Percentiles rank a stretch among this genome's conserved stretches.
phyloP scores from a whole-genome alignment of 1,140 invertebrate species.

The Brachionus asplanchnoidis region DNA sequence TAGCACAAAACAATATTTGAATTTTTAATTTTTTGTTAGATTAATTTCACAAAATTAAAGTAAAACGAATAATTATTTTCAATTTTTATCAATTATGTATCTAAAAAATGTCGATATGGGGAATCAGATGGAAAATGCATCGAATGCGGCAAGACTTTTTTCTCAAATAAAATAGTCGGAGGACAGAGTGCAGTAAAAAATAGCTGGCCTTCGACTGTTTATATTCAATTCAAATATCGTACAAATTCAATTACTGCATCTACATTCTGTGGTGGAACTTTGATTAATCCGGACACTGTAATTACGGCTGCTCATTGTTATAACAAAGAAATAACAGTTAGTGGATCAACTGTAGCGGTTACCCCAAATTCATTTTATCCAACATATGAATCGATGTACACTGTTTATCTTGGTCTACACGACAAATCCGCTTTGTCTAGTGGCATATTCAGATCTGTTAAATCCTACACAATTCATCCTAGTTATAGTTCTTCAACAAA shows the following conservation, averaged over 20 bases:
- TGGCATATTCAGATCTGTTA: neutral
- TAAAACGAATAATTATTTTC: too few species aligned
- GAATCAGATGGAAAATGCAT: neutral
- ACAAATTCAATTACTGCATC: neutral
- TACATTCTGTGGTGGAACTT: constrained; percentile 66
- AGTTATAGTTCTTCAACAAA: neutral
- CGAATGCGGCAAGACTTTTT: neutral
- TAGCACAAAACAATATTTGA: too few species aligned
- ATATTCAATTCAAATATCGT: neutral
- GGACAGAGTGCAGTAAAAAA: neutral
- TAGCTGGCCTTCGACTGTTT: constrained; percentile 33
- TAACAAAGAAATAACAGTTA: neutral
- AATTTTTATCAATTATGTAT: too few species aligned
- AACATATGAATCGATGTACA: too few species aligned
- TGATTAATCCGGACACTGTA: constrained; percentile 68
- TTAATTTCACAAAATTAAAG: neutral
- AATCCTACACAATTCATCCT: neutral
- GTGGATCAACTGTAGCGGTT: neutral
- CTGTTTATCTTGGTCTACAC: too few species aligned
- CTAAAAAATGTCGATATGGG: neutral
- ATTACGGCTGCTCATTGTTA: constrained; percentile 71
- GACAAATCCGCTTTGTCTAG: neutral
- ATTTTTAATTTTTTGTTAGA: too few species aligned
- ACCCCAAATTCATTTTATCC: neutral
- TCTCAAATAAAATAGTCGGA: constrained; percentile 10